phyloP scores from a whole-genome alignment of 1,140 invertebrate species.

The Drosophila suzukii region DNA sequence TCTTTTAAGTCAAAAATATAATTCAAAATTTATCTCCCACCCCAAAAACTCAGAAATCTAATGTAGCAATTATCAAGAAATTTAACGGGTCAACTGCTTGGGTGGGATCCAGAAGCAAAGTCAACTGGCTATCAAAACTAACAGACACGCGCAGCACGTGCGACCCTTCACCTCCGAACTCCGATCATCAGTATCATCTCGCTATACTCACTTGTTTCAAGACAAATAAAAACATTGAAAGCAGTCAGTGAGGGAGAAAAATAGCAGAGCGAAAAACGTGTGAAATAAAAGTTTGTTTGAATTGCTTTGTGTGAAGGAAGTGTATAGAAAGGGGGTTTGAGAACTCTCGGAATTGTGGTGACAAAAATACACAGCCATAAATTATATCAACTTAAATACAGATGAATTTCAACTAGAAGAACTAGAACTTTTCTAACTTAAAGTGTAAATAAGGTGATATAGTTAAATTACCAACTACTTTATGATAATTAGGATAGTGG shows the following conservation, averaged over 20 bases:
- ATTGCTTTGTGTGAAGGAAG: slow-evolving; percentile 57
- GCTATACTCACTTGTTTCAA: slow-evolving; percentile 72
- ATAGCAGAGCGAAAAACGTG: slow-evolving; percentile 68
- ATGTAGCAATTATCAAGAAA: slow-evolving; percentile 68
- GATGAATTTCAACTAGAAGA: too few relatives aligned
- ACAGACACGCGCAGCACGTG: slow-evolving; percentile 72
- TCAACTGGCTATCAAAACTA: slow-evolving; percentile 76
- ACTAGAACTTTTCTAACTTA: too few relatives aligned
- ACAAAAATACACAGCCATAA: slow-evolving; percentile 54
- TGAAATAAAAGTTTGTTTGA: slow-evolving; percentile 80
- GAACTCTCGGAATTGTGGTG: slow-evolving; percentile 10
- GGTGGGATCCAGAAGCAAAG: slow-evolving; percentile 26
- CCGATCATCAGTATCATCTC: slow-evolving; percentile 17
- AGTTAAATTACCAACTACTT: too few relatives aligned
- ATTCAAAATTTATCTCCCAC: background rate
- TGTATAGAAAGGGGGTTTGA: background rate
- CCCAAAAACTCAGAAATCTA: background rate
- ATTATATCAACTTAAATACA: background rate
- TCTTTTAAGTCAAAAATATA: background rate
- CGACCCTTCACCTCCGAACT: slow-evolving; percentile 24
- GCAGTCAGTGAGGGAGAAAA: slow-evolving; percentile 18
- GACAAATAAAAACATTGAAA: slow-evolving; percentile 60
- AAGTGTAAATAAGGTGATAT: too few relatives aligned
- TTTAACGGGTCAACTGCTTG: slow-evolving; percentile 65
- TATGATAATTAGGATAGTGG: too few relatives aligned